Percentiles rank a stretch among this genome's conserved stretches.
Evolutionary conservation across 2,113 vertebrate species (phyloP).

Genomic region (Nothobranchius furzeri): DNA sequence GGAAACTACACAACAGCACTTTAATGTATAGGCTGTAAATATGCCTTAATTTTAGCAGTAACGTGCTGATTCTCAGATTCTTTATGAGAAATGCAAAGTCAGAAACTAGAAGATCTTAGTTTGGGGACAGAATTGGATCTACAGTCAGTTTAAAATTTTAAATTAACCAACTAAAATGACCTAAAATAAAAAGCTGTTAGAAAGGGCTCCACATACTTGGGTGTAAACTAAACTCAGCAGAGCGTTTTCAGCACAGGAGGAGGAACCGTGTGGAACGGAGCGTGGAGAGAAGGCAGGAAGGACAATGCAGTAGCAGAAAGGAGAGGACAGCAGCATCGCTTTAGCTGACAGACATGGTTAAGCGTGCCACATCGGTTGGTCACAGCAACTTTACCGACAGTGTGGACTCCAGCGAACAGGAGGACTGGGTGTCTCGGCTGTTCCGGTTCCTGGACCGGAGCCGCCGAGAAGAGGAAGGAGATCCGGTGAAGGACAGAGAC

Average conservation of each 20-base stretch:
- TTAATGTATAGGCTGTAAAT: too few relatives aligned
- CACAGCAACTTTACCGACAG: slow-evolving; percentile 79
- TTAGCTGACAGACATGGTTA: background rate
- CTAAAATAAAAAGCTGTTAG: background rate
- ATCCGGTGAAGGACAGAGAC: slow-evolving; percentile 85
- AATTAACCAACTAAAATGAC: background rate
- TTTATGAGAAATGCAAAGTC: too few relatives aligned
- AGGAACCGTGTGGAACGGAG: background rate
- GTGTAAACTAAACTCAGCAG: background rate
- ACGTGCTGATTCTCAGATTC: too few relatives aligned
- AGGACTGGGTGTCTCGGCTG: slow-evolving; percentile 82
- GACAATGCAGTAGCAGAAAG: background rate
- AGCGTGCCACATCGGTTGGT: background rate
- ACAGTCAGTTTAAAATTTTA: background rate
- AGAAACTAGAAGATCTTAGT: too few relatives aligned
- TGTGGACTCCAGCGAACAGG: slow-evolving; percentile 84
- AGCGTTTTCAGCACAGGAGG: background rate
- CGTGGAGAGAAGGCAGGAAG: background rate
- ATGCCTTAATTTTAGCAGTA: too few relatives aligned
- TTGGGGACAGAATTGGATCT: too few relatives aligned
- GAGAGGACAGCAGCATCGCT: background rate
- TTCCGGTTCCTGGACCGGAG: slow-evolving; percentile 86
- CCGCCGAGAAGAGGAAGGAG: slow-evolving; percentile 85
- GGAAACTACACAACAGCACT: too few relatives aligned
- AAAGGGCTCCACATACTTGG: too few relatives aligned